phyloP scores from a whole-genome alignment of 2,888 invertebrate genomes.

The Venusia cambrica region DNA sequence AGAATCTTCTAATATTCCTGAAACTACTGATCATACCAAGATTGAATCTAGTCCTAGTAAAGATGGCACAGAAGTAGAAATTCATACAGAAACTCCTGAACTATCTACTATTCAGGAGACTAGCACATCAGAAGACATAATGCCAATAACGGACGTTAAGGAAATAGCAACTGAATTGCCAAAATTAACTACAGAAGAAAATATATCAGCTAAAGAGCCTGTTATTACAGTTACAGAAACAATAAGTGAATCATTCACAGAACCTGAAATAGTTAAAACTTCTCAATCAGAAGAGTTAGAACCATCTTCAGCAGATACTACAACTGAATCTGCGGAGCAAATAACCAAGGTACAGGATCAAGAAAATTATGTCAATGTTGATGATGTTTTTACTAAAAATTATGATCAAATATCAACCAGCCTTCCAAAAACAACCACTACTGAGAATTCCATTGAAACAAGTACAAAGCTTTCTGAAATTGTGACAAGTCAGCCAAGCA shows the following conservation, averaged over 20 bases:
- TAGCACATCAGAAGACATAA: constrained; percentile 7
- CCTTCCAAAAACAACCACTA: constrained; percentile 8
- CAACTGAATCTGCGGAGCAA: constrained; percentile 5
- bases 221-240: constrained; percentile 3
- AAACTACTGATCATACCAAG: constrained; percentile 9
- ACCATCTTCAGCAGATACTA: constrained; percentile 7
- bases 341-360: constrained; percentile 8
- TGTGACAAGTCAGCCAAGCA: constrained; percentile 8
- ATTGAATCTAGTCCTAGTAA: constrained; percentile 9
- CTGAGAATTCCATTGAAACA: constrained; percentile 11
- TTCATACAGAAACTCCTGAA: constrained; percentile 7
- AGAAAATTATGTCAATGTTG: constrained; percentile 1
- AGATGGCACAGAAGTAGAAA: constrained; percentile 7
- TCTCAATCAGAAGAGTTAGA: constrained; percentile 10
- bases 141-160: constrained; percentile 3
- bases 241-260: constrained; percentile 7
- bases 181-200: constrained; percentile 6
- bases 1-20: constrained; percentile 4
- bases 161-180: constrained; percentile 12
- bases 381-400: constrained; percentile 2
- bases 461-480: constrained; percentile 8
- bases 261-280: constrained; percentile 13
- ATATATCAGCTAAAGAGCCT: constrained; percentile 5
- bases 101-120: constrained; percentile 9
- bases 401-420: constrained; percentile 1